Conservation (phyloP, 1,140 invertebrate genomes). For the Drosophila ananassae region DNA sequence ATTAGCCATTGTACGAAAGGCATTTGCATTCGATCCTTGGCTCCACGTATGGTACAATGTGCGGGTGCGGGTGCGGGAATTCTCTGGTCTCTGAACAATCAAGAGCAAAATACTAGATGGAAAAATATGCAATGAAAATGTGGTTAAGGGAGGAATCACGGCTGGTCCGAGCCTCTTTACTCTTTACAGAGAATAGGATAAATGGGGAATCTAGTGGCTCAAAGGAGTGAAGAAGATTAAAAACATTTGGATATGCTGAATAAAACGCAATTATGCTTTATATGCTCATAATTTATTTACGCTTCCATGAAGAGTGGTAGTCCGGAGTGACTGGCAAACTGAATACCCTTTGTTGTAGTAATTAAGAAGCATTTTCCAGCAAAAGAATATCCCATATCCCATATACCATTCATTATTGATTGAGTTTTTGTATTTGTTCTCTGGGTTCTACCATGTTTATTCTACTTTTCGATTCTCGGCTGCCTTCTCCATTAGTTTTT, state of each 20-base stretch:
- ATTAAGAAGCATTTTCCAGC: slow-evolving; percentile 15
- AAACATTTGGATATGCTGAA: no score
- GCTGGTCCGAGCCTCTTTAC: not conserved
- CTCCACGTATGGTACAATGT: slow-evolving; percentile 12
- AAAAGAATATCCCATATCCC: not conserved
- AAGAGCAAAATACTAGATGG: slow-evolving; percentile 8
- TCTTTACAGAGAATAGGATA: not conserved
- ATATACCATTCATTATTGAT: slow-evolving; percentile 27
- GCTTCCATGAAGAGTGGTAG: slow-evolving; percentile 5
- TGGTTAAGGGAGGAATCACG: no score
- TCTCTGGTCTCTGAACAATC: slow-evolving; percentile 26
- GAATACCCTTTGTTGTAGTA: slow-evolving; percentile 6
- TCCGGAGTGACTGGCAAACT: not conserved
- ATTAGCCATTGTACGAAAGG: slow-evolving; percentile 36
- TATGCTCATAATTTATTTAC: slow-evolving; percentile 14
- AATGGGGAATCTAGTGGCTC: not conserved
- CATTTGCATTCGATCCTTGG: slow-evolving; percentile 42
- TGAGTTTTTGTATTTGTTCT: slow-evolving; percentile 32
- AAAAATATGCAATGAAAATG: slow-evolving; percentile 15
- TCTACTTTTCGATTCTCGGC: slow-evolving; percentile 28
- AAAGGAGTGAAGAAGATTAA: not conserved
- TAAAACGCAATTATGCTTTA: not conserved
- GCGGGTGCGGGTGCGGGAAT: not conserved
- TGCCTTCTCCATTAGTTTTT: slow-evolving; percentile 73
- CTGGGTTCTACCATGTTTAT: slow-evolving; percentile 46